Percentiles rank a stretch among this genome's conserved stretches.
Evolutionary conservation across 2,113 vertebrate species (phyloP).

Genomic region (Aegithalos caudatus): DNA sequence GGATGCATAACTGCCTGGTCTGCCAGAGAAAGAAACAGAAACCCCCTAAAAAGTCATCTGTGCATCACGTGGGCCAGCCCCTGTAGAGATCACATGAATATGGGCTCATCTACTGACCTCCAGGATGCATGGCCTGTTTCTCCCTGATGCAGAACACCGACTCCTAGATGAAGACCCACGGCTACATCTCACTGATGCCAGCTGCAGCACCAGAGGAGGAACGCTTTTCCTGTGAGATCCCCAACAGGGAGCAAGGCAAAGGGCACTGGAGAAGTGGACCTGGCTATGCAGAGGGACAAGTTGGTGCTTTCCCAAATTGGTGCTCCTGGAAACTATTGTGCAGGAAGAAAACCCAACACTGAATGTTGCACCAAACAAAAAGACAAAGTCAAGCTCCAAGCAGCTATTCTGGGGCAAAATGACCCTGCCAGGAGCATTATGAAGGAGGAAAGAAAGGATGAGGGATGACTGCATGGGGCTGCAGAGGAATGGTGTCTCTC

Average conservation of each 20-base stretch:
- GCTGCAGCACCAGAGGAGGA: background rate
- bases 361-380: background rate
- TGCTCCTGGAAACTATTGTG: background rate
- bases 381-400: background rate
- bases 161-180: background rate
- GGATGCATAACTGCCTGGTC: background rate
- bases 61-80: rapidly evolving
- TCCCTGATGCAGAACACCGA: rapidly evolving
- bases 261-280: background rate
- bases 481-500: rapidly evolving
- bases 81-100: background rate
- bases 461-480: background rate
- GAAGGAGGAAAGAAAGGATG: background rate
- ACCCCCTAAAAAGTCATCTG: rapidly evolving
- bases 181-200: background rate
- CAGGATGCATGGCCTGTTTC: rapidly evolving
- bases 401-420: background rate
- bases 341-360: background rate
- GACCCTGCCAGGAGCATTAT: background rate
- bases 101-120: background rate
- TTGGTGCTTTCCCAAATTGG: background rate
- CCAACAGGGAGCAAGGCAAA: background rate
- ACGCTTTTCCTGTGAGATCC: background rate
- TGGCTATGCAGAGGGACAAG: background rate
- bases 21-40: background rate